Evolutionary conservation across 2,888 invertebrate genomes (phyloP).

Genomic region (Chironomus tentans): DNA sequence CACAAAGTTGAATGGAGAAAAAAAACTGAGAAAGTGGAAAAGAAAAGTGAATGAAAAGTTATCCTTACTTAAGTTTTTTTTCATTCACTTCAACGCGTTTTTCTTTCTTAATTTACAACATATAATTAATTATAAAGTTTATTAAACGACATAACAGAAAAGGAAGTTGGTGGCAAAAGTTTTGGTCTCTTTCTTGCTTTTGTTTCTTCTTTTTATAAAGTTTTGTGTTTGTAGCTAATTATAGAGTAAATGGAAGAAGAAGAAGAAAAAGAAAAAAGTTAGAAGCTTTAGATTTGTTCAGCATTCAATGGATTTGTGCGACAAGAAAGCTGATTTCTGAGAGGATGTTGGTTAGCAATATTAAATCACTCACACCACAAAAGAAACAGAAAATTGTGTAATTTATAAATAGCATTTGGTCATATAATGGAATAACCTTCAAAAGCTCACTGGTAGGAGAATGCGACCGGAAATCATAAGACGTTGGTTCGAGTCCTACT

Average conservation of each 20-base stretch:
- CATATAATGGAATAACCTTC: too few relatives aligned
- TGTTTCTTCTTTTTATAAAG: neutral
- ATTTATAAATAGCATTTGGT: too few relatives aligned
- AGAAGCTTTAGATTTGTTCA: too few relatives aligned
- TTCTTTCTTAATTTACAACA: slow-evolving; percentile 7
- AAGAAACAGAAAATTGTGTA: too few relatives aligned
- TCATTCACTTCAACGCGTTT: slow-evolving; percentile 18
- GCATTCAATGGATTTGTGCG: too few relatives aligned
- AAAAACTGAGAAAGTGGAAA: neutral
- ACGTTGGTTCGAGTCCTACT: too few relatives aligned
- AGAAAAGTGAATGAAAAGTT: neutral
- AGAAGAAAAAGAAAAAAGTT: neutral
- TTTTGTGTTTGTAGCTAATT: neutral
- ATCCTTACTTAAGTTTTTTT: neutral
- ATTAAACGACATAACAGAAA: neutral
- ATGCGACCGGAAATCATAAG: too few relatives aligned
- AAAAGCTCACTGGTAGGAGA: too few relatives aligned
- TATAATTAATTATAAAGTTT: slow-evolving; percentile 18
- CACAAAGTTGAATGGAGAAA: too few relatives aligned
- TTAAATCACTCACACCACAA: too few relatives aligned
- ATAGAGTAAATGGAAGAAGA: neutral
- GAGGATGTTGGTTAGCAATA: too few relatives aligned
- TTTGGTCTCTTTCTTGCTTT: neutral
- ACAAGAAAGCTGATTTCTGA: too few relatives aligned
- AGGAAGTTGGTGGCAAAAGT: neutral